Base-by-base conservation (phyloP, 37 sponge, comb jelly and placozoan genomes). In the Geodia barretti region DNA sequence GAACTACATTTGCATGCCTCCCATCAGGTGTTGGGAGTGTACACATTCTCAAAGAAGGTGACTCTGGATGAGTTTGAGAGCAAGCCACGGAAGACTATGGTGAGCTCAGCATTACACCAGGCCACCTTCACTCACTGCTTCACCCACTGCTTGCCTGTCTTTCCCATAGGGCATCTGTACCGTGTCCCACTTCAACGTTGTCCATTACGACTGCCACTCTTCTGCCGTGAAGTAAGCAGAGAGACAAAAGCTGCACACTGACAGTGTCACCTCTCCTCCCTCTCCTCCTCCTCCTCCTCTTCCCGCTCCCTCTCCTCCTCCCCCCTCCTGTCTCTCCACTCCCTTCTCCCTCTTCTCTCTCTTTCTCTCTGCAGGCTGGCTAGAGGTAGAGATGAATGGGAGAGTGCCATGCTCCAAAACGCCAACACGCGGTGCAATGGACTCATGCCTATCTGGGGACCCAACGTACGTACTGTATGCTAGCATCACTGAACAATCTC, bases 391-490 rank as follows among this genome's bases (percentile, higher is more conserved):
- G 94, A 97, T 62, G 97, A 94, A 59, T 97, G 97, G 97, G 97
- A 97, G 83, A 90, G 95, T 89, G 97, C 97, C 19, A 84, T 77
- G 68, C 81, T 97, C 29, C 93, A 97, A 69, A 97, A 97, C 62
- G 88, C 92, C 69, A 97, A 97, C 77, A 97, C 95, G 47, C 80
- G 83, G 40, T 97, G 97, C 79, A 97, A 97, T 74, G 92, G 89
- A n/a, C 75, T 97, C 17, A 39, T 97, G 69, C 97, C 97, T 14
- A 68, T 97, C n/a, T 97, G 97, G 97, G 97, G 97, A 37, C 94
- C 94, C 23, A 82, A 93, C 47, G 90, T 95, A 47, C n/a, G n/a
- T n/a, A n/a, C n/a, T n/a, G n/a, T n/a, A n/a, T n/a, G n/a, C n/a
- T n/a, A n/a, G n/a, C n/a, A n/a, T n/a, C n/a, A n/a, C n/a, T n/a